Base-by-base conservation (phyloP, 2,888 invertebrate genomes). In the Lathronympha strigana region DNA sequence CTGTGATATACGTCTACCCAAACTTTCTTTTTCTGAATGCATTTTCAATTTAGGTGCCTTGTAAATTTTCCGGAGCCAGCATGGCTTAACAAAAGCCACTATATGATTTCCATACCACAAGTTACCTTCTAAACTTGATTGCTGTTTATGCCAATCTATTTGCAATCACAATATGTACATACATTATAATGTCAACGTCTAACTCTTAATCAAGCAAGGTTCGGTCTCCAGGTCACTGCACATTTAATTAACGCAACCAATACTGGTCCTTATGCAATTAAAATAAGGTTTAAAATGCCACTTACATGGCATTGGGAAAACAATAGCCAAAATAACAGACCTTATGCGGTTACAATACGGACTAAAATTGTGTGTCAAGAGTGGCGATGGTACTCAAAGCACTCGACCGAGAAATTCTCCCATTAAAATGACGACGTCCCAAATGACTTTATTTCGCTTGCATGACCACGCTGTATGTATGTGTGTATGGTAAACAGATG, bases 321-420 rank as follows among this genome's bases (percentile, higher is more conserved):
- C n/a, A n/a, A n/a, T n/a, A n/a, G n/a, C n/a, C n/a, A n/a, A n/a
- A 21, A 4, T 38, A 36, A 23, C 23, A 47, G n/a, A 6, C 47
- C 47, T 23, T 47, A 47, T 9, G 4, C 6, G 6, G 6, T 23
- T n/a, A n/a, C 6, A 6, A n/a, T 23, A 47, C n/a, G 47, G 6
- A 21, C n/a, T 47, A 4, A 13, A 23, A 15, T 3, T 47, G 6
- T n/a, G 23, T 47, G n/a, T 75, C 68, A 62, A 62, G 62, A 63
- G 76, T 69, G 71, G n/a, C n/a, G n/a, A n/a, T 74, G 74, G 75
- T 81, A 80, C 86, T 83, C 76, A 80, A 84, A 85, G 84, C 82
- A 60, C 78, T 62, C 62, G 19, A 38, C 62, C 21, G 66, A 43
- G 55, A 23, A 28, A 63, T 51, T 38, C 43, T 71, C 57, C 73